Base-by-base conservation (phyloP, 1,140 invertebrate species). In the Luehdorfia chinensis region DNA sequence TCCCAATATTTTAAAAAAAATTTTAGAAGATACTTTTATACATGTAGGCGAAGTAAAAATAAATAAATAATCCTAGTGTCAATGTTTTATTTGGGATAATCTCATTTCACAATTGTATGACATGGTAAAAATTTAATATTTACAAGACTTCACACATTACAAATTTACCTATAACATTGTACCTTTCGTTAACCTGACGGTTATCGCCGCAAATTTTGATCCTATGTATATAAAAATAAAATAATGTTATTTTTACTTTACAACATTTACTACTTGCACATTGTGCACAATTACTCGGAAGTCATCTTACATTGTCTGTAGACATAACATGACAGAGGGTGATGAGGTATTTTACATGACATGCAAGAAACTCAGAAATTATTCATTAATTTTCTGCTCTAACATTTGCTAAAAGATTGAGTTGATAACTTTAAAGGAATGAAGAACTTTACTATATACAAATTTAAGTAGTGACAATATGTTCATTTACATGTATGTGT, bases 41-140 rank as follows among this genome's bases (percentile, higher is more conserved):
- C n/a, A n/a, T n/a, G n/a, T n/a, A n/a, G n/a, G n/a, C n/a, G n/a
- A 34, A 13, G 19, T 45, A 49, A 56, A 47, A 39, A 64, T 66
- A 80, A 66, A 45, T 48, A 52, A 58, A 52, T 56, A 64, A 58
- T 54, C 53, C 73, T 71, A 73, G 63, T 75, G 68, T 80, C 77
- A 81, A 74, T 76, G 65, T 84, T 83, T 77, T 79, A 73, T 80
- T 84, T 75, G 65, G 69, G 70, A 80, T 86, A 86, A 86, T 86
- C 83, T 86, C 83, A 79, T 86, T 80, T 83, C 66, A 81, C 75
- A 83, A 76, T 76, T 67, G 57, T 66, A 71, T 69, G 75, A 85
- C 74, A 79, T 74, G 66, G 76, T 84, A 84, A 75, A 84, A 84
- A 83, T 83, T 79, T 70, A 65, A 67, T 85, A 86, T 86, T 78